phyloP scores from a whole-genome alignment of 2,888 invertebrate species.

The Coelinius sp. region DNA sequence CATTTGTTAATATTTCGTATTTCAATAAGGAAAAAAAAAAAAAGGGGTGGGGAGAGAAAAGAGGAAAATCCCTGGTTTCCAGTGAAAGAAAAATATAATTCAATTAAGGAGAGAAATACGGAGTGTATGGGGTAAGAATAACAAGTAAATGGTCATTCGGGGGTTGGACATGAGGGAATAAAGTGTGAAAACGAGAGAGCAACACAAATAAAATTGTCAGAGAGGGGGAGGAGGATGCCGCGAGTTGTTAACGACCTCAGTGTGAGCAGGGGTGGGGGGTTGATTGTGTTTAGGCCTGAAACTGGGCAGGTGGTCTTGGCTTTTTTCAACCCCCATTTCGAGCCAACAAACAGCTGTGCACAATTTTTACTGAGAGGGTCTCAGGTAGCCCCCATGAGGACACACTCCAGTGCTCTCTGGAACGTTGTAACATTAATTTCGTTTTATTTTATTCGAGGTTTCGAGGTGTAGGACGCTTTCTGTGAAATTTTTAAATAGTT shows the following conservation, averaged over 20 bases:
- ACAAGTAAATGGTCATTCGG: slow-evolving; percentile 22
- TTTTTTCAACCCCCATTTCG: slow-evolving; percentile 12
- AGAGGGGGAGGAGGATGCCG: neutral
- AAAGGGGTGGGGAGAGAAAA: neutral
- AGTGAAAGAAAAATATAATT: slow-evolving; percentile 13
- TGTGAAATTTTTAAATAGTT: no score
- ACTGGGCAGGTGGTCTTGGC: slow-evolving; percentile 17
- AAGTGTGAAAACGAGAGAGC: slow-evolving; percentile 1
- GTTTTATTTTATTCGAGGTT: neutral
- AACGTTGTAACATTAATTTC: neutral
- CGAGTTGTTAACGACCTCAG: slow-evolving; percentile 13
- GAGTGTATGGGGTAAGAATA: slow-evolving; percentile 19
- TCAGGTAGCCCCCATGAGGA: slow-evolving; percentile 4
- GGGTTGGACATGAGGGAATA: slow-evolving; percentile 1
- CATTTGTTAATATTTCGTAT: slow-evolving; percentile 25
- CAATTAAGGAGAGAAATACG: slow-evolving; percentile 20
- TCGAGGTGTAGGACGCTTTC: neutral
- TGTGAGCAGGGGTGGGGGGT: neutral
- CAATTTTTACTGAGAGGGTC: neutral
- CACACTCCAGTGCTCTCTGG: slow-evolving; percentile 8
- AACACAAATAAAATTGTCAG: slow-evolving; percentile 1
- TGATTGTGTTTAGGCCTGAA: slow-evolving; percentile 18
- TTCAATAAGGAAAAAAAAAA: neutral
- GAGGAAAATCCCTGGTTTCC: neutral
- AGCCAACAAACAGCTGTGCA: slow-evolving; percentile 1